Conservation (phyloP, 2,888 invertebrate genomes). For the Hypomecis atomaria region DNA sequence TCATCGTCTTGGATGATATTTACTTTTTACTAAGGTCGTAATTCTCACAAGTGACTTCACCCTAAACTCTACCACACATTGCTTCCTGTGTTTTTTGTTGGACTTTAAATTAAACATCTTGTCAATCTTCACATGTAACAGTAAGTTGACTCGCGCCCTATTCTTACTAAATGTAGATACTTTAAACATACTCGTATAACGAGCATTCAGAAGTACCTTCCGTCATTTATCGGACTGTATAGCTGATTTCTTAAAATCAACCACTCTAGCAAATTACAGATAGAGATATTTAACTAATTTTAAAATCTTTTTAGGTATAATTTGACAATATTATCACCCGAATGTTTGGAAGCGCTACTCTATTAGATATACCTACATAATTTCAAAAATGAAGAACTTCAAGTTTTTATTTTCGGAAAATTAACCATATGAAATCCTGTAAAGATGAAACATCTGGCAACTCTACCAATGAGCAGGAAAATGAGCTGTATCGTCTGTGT, state of each 20-base stretch:
- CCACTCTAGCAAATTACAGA: too few species aligned
- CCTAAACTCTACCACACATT: conserved; percentile 13
- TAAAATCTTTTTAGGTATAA: too few species aligned
- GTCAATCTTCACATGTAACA: conserved; percentile 54
- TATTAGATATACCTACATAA: too few species aligned
- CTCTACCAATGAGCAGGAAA: conserved; percentile 6
- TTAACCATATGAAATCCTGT: too few species aligned
- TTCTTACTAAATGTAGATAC: background rate
- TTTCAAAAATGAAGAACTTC: too few species aligned
- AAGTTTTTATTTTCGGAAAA: too few species aligned
- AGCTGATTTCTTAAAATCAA: too few species aligned
- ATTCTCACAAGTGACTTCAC: conserved; percentile 16
- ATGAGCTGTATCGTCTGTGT: conserved; percentile 9
- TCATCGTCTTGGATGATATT: background rate
- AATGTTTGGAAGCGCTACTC: too few species aligned
- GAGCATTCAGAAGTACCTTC: background rate
- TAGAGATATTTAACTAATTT: too few species aligned
- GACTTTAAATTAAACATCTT: conserved; percentile 53
- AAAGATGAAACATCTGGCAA: background rate
- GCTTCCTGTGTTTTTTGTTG: conserved; percentile 31
- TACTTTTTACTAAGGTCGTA: conserved; percentile 2
- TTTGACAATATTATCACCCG: too few species aligned
- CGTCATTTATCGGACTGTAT: background rate
- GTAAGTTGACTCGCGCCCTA: conserved; percentile 2
- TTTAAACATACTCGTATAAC: background rate